A percentile compares a stretch with the other conserved stretches of the same genome.
phyloP scores from a whole-genome alignment of 2,888 invertebrate species.

The Chalcis sispes region DNA sequence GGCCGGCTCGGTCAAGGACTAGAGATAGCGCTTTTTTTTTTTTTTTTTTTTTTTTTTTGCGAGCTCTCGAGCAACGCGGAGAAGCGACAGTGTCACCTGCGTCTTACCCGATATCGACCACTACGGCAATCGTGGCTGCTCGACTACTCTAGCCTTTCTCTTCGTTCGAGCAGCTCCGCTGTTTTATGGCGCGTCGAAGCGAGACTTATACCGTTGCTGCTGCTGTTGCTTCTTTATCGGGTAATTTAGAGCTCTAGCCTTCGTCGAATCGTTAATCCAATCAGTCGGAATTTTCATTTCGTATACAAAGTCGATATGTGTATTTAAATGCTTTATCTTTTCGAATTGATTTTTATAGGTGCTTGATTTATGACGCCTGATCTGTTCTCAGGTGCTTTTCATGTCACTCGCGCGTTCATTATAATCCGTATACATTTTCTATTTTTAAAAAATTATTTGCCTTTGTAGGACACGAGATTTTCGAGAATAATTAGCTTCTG shows the following conservation, averaged over 20 bases:
- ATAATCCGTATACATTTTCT: constrained; percentile 24
- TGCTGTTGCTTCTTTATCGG: constrained; percentile 47
- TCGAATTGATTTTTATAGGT: constrained; percentile 40
- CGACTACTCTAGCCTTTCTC: constrained; percentile 8
- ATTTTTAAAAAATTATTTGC: constrained; percentile 20
- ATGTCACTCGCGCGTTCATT: constrained; percentile 1
- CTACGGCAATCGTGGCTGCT: neutral
- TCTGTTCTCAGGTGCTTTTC: constrained; percentile 1
- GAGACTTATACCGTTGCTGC: too few species aligned
- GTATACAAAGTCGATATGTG: too few species aligned
- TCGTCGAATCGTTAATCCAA: constrained; percentile 40
- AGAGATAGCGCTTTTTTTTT: constrained; percentile 62
- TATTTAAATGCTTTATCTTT: constrained; percentile 31
- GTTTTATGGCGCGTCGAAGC: constrained; percentile 37
- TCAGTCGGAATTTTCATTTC: constrained; percentile 47
- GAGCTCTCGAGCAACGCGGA: constrained; percentile 64
- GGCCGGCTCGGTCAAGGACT: constrained; percentile 61
- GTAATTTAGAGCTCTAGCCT: constrained; percentile 43
- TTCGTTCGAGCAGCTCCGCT: constrained; percentile 13
- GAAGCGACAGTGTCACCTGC: constrained; percentile 65
- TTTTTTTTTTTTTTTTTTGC: constrained; percentile 58
- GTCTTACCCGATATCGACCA: constrained; percentile 40
- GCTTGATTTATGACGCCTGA: constrained; percentile 36
- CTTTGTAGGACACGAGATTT: constrained; percentile 21
- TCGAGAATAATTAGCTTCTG: constrained; percentile 14